Evolutionary conservation across 2,113 vertebrate genomes (phyloP), one percentile per base, ranked within the genome.

Genomic region (Ardeotis arabs): DNA sequence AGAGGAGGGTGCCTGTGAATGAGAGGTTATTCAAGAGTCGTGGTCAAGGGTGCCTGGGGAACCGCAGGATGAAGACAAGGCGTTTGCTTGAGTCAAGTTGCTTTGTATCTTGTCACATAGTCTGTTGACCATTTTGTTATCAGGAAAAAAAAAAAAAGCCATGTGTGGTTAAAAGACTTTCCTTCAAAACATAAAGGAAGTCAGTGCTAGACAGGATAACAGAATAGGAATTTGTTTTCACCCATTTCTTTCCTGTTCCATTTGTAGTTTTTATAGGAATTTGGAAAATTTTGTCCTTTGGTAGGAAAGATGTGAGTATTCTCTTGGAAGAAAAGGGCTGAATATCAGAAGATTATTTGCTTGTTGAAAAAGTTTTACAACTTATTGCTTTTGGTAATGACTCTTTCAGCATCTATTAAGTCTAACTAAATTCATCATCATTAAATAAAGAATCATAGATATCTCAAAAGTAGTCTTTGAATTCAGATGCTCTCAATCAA

Each of bases 51-150:
- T 67, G 59, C 24, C 21, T 37, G 35, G 25, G 55, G 39, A 83
- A 50, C 68, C 3, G 0, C 0, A 0, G 58, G 16, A 21, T 35
- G 47, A 70, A 84, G 11, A 21, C 11, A 78, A 18, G 6, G 5
- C 8, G 15, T 21, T 69, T 1, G 0, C 14, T 59, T 52, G 58
- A 41, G 31, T 45, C 41, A 12, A 49, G 31, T 9, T 68, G 33
- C 19, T 20, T 64, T 20, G 3, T 11, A 39, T 15, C 49, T 35
- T 66, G 17, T 27, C 68, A 41, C 8, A 53, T 75, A 81, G 4
- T 25, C 4, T 9, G 17, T 39, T 63, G 7, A 6, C 14, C 50
- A 50, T 81, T 87, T 39, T 23, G 2, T 53, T 44, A 55, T 28
- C 17, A 66, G 53, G 35, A 35, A 11, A 88, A 56, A 83, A 63